Evolutionary conservation across 2,797 vertebrate species (phyloP).

Genomic region (Diplodus puntazzo): DNA sequence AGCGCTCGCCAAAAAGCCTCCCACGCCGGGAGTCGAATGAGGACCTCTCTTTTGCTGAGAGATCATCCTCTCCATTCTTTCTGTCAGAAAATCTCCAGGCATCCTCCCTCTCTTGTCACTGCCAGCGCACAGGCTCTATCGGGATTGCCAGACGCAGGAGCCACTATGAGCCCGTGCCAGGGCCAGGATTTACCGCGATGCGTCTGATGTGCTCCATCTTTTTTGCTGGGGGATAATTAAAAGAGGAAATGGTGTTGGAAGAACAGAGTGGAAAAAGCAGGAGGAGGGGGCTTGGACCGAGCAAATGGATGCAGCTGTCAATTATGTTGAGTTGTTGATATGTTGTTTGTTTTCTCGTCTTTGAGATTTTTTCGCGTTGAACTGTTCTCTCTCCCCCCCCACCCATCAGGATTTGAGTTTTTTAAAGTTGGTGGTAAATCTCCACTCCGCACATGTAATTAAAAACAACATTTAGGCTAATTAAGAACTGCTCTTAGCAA

Average conservation of each 20-base stretch:
- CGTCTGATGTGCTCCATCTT: conserved; percentile 88
- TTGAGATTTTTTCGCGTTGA: conserved; percentile 63
- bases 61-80: conserved; percentile 87
- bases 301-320: conserved; percentile 86
- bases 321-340: conserved; percentile 84
- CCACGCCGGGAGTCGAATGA: conserved; percentile 77
- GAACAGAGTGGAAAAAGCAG: conserved; percentile 80
- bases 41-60: conserved; percentile 82
- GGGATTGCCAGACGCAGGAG: conserved; percentile 85
- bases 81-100: conserved; percentile 83
- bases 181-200: conserved; percentile 85
- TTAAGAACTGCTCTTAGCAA: conserved; percentile 62
- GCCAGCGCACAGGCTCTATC: conserved; percentile 86
- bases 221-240: conserved; percentile 88
- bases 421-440: conserved; percentile 75
- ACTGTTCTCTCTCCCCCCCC: conserved; percentile 40
- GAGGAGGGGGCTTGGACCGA: conserved; percentile 71
- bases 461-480: conserved; percentile 64
- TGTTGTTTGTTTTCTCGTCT: conserved; percentile 69
- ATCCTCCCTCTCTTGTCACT: conserved; percentile 81
- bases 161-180: conserved; percentile 87
- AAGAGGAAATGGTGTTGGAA: conserved; percentile 86
- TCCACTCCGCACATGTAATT: conserved; percentile 62
- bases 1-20: conserved; percentile 78
- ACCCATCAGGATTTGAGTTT: conserved; percentile 69